phyloP scores from a whole-genome alignment of 2,888 invertebrate species.

The Pheosia tremula region DNA sequence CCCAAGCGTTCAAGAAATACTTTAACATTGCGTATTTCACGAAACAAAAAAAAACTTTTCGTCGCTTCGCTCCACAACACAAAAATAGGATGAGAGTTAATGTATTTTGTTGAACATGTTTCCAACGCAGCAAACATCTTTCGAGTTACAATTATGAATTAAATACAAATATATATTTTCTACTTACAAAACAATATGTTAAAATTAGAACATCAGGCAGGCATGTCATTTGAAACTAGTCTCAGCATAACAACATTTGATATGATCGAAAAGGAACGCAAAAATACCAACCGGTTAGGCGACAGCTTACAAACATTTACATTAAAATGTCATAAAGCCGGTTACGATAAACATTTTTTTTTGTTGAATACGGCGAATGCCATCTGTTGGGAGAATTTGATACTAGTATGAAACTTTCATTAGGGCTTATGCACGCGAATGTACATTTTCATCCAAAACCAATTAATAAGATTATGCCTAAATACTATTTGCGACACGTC shows the following conservation, averaged over 20 bases:
- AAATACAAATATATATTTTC: not conserved
- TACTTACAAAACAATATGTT: not conserved
- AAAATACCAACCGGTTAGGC: slow-evolving; percentile 25
- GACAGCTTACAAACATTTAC: slow-evolving; percentile 33
- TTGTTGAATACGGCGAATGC: slow-evolving; percentile 19
- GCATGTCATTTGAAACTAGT: slow-evolving; percentile 21
- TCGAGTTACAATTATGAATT: not conserved
- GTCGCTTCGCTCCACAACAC: not conserved
- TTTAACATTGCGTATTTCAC: not conserved
- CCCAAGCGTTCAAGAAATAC: slow-evolving; percentile 30
- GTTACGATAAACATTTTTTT: slow-evolving; percentile 30
- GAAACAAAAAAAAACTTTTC: not conserved
- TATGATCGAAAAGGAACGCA: slow-evolving; percentile 24
- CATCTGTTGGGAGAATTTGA: slow-evolving; percentile 22
- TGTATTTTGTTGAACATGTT: not conserved
- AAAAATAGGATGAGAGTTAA: not conserved
- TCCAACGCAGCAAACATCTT: not conserved
- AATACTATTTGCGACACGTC: no score
- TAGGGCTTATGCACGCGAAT: not conserved
- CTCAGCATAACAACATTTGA: slow-evolving; percentile 14
- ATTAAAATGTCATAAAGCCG: slow-evolving; percentile 46
- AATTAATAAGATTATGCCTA: no score
- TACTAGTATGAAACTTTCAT: not conserved
- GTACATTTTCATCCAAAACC: not conserved
- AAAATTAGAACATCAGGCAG: not conserved